Evolutionary conservation across 2,113 vertebrate genomes (phyloP).

Genomic region (Picathartes gymnocephalus): DNA sequence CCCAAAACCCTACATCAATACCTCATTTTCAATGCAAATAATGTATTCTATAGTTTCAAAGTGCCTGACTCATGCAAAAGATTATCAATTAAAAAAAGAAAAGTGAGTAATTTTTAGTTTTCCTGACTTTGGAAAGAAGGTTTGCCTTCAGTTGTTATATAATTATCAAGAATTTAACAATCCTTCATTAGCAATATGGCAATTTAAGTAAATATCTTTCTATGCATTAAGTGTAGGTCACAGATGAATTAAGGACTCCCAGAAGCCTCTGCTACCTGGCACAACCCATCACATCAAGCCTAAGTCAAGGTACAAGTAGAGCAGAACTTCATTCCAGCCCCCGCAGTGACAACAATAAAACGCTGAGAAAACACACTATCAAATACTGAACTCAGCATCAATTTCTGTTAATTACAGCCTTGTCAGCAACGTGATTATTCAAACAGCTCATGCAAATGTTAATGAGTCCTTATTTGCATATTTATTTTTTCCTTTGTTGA

Average conservation of each 20-base stretch:
- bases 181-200: slow-evolving; percentile 40
- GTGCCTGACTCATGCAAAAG: slow-evolving; percentile 16
- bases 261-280: slow-evolving; percentile 73
- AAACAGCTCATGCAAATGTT: slow-evolving; percentile 99
- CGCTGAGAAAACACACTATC: slow-evolving; percentile 82
- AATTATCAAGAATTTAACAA: slow-evolving; percentile 56
- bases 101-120: slow-evolving; percentile 23
- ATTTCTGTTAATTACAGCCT: slow-evolving; percentile 98
- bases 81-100: not conserved
- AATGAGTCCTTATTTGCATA: slow-evolving; percentile 99
- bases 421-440: slow-evolving; percentile 99
- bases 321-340: slow-evolving; percentile 81
- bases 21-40: slow-evolving; percentile 16
- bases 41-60: slow-evolving; percentile 33
- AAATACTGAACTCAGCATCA: slow-evolving; percentile 92
- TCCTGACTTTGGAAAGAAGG: slow-evolving; percentile 35
- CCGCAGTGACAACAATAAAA: slow-evolving; percentile 83
- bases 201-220: slow-evolving; percentile 73
- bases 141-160: slow-evolving; percentile 36
- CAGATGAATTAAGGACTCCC: slow-evolving; percentile 67
- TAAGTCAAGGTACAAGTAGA: slow-evolving; percentile 78
- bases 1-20: not conserved
- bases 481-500: slow-evolving; percentile 99
- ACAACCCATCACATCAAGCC: slow-evolving; percentile 72
- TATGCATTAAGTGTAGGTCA: slow-evolving; percentile 68